Conservation (phyloP, 2,113 vertebrate genomes). For the Sander vitreus region DNA sequence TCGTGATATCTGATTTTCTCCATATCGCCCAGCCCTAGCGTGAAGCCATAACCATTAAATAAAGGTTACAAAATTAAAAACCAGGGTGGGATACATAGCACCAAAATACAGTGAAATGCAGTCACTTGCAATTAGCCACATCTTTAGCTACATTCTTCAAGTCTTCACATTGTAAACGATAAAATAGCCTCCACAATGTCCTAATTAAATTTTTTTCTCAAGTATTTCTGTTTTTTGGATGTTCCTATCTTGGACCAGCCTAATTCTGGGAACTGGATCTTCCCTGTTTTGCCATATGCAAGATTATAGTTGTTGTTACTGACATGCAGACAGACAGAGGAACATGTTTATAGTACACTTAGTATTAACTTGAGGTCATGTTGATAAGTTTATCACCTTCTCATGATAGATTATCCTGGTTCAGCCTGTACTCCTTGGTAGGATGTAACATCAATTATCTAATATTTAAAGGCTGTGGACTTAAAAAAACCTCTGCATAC, state of each 20-base stretch:
- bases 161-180: background rate
- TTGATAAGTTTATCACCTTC: constrained; percentile 42
- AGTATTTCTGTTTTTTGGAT: background rate
- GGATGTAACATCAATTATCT: constrained; percentile 9
- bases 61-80: background rate
- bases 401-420: constrained; percentile 25
- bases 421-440: background rate
- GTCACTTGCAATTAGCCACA: background rate
- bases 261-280: constrained; percentile 27
- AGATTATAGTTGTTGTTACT: constrained; percentile 57
- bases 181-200: no score
- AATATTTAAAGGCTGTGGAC: background rate
- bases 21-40: no score
- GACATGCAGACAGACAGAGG: constrained; percentile 25
- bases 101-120: background rate
- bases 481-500: background rate
- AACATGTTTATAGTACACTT: constrained; percentile 69
- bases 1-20: no score
- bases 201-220: background rate
- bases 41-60: background rate
- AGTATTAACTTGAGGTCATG: constrained; percentile 62
- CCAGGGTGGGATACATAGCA: no score
- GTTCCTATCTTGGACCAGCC: constrained; percentile 7
- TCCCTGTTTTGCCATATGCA: constrained; percentile 36
- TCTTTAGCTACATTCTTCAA: background rate